These are phyloP conservation scores for Ceratosolen solmsi DNA, from an alignment of 1,140 invertebrate species.

Conservation along the genomic window DNA sequence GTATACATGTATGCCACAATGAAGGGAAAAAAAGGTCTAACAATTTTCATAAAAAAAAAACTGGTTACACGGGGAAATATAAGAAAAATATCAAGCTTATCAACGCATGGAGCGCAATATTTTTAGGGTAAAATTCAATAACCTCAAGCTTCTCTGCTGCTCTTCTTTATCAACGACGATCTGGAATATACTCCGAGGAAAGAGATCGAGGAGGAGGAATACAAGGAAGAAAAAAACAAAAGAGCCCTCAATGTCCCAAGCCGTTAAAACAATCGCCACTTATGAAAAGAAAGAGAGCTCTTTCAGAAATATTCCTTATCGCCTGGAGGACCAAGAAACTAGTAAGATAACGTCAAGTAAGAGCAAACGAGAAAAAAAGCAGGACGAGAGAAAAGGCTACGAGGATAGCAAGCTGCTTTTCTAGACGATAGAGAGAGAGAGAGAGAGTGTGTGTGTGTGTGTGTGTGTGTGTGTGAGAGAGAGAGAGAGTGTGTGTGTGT, in stretches of 20 bases:
- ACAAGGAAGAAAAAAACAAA: slow-evolving; percentile 4
- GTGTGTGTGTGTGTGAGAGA: not conserved
- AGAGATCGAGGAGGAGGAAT: not conserved
- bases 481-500: no score
- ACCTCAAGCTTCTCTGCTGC: not conserved
- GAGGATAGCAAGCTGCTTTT: slow-evolving; percentile 21
- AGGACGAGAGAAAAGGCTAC: not conserved
- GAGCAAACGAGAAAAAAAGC: slow-evolving; percentile 35
- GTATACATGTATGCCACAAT: no score
- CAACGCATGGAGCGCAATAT: slow-evolving; percentile 25
- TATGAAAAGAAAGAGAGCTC: slow-evolving; percentile 34
- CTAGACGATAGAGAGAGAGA: not conserved
- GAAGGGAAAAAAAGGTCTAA: no score
- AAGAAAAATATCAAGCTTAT: slow-evolving; percentile 20
- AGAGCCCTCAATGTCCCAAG: slow-evolving; percentile 30
- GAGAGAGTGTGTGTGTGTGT: no score
- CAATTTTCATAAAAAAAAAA: not conserved
- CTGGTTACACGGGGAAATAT: not conserved
- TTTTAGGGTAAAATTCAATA: slow-evolving; percentile 33
- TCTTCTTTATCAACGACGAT: slow-evolving; percentile 16
- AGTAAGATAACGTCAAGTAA: slow-evolving; percentile 48
- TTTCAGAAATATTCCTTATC: slow-evolving; percentile 50
- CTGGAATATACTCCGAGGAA: slow-evolving; percentile 8
- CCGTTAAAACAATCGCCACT: slow-evolving; percentile 49
- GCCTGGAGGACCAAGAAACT: slow-evolving; percentile 43